Percentiles rank a stretch among this genome's conserved stretches.
Conservation (phyloP, 2,888 invertebrate species). For the Drepanosiphum platanoidis region DNA sequence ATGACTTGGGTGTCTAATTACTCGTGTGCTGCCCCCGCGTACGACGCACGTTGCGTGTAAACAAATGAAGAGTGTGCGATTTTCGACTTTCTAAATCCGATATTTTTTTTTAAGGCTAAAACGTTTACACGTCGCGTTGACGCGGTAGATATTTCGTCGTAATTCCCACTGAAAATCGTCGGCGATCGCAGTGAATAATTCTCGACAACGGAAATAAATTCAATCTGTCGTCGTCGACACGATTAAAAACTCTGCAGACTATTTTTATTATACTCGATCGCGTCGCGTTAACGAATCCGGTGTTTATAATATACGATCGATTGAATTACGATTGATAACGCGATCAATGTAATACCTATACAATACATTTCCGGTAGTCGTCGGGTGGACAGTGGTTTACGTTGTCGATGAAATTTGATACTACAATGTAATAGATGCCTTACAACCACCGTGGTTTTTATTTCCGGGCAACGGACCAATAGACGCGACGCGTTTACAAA, state of each 20-base stretch:
- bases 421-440: background rate
- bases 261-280: background rate
- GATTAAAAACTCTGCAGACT: no score
- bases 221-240: no score
- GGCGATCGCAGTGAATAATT: no score
- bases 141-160: no score
- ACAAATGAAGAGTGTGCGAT: no score
- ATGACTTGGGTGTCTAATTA: background rate
- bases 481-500: background rate
- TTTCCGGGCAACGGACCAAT: background rate
- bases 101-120: no score
- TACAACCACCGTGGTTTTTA: slow-evolving; percentile 12
- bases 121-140: no score
- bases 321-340: slow-evolving; percentile 31
- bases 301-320: background rate
- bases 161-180: no score
- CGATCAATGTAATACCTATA: background rate
- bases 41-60: no score
- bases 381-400: background rate
- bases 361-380: background rate
- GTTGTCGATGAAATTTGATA: slow-evolving; percentile 38
- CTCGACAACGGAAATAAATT: background rate
- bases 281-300: background rate
- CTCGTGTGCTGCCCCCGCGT: background rate
- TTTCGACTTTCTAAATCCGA: no score